phyloP scores from a whole-genome alignment of 2,888 invertebrate species.

The Meteorus cinctellus region DNA sequence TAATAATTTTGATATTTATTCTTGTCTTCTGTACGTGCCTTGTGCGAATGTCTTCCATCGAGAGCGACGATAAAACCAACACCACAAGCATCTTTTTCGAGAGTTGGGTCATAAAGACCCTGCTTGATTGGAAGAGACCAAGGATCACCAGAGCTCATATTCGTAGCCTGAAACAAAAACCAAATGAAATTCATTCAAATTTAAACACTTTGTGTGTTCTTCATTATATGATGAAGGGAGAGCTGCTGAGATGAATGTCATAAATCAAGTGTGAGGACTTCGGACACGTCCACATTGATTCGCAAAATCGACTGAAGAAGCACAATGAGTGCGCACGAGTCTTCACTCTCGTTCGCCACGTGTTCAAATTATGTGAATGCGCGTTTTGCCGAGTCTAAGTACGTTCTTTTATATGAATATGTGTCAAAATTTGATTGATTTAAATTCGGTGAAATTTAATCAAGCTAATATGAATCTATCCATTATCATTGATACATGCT shows the following conservation, averaged over 20 bases:
- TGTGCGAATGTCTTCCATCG: constrained; percentile 94
- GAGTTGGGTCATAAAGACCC: constrained; percentile 96
- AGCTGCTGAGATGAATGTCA: background rate
- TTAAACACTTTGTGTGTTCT: background rate
- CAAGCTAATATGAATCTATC: background rate
- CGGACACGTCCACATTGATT: background rate
- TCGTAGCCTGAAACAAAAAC: constrained; percentile 63
- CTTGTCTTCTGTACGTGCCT: constrained; percentile 76
- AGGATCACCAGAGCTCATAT: constrained; percentile 77
- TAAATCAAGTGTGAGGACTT: background rate
- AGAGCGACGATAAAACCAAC: constrained; percentile 99
- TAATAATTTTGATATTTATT: constrained; percentile 9
- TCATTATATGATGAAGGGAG: background rate
- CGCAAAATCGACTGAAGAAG: background rate
- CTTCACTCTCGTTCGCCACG: background rate
- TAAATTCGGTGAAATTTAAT: background rate
- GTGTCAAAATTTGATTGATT: background rate
- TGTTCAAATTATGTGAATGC: background rate
- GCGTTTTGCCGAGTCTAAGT: background rate
- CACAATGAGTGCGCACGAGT: constrained; percentile 6
- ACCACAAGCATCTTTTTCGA: constrained; percentile 98
- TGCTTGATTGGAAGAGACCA: constrained; percentile 90
- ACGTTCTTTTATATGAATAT: background rate
- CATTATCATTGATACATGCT: background rate
- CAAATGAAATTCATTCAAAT: background rate